Evolutionary conservation across 2,888 invertebrate genomes (phyloP), one percentile per base, ranked within the genome.

Genomic region (Idaea biselata): DNA sequence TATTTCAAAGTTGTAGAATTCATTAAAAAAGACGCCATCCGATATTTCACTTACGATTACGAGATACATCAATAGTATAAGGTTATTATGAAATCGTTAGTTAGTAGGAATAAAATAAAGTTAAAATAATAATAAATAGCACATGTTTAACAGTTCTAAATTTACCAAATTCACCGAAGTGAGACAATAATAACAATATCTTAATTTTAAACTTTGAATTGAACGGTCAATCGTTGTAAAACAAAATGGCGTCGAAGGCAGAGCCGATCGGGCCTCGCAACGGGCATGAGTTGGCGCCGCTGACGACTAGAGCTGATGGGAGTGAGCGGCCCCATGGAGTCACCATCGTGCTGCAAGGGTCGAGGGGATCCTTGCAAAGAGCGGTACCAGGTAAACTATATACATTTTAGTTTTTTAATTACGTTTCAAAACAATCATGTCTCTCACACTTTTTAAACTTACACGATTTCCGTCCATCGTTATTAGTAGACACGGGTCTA

Each of bases 241-340:
- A 16, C 70, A 82, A 87, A 64, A 92, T 92, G 92, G 88, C 91
- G 76, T 84, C 85, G 1, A 93, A 93, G 74, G 86, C 92, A 18
- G 92, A 92, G 71, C 86, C 93, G 14, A 94, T 95, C 75, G 92
- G 93, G 60, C 90, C 94, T 11, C 89, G 94, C 59, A 95, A 95
- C 75, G 97, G 96, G 55, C 97, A 97, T 84, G 97, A 97, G 89
- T 90, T 97, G 92, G 96, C 96, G 72, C 96, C 97, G 16, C 85
- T 97, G 75, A 97, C 96, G 78, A 94, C 94, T 3, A 87, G 95
- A 25, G 94, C 94, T 11, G 91, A 91, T 61, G 93, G 94, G 0
- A 93, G 91, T 60, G 94, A 94, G 76, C 87, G 94, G 17, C 94
- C 93, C 25, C 95, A 95, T 74, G 96, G 96, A 61, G 96, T 97